Base-by-base conservation (phyloP, 2,113 vertebrate genomes). In the Sitta europaea region DNA sequence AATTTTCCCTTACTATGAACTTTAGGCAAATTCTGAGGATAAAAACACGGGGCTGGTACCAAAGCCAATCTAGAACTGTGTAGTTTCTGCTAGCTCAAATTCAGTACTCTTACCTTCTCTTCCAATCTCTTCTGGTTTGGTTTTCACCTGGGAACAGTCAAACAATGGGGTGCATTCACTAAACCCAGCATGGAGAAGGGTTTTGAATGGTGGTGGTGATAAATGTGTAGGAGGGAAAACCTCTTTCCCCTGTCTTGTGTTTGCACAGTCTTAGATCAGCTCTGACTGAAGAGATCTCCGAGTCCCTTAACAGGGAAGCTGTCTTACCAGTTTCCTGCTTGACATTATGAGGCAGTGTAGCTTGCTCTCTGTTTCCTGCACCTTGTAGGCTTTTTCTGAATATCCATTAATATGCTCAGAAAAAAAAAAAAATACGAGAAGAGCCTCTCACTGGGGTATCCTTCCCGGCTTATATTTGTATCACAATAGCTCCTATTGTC, bases 101-200 rank as follows among this genome's bases (percentile, higher is more conserved):
- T 4, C 13, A 18, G 7, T 42, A 3, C 48, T 36, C 2, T 58
- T 62, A 11, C 5, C 12, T 61, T 86, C 11, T 20, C 12, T 58
- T 33, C 11, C 9, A 23, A 35, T 83, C 8, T 54, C 11, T 48
- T 68, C 31, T 80, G 31, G 3, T 42, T 58, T 87, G n/a, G 2
- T 50, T 82, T 63, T 63, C 12, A 47, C 14, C 27, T 82, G 43
- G 14, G 57, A 86, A 29, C 14, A 47, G 8, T 10, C 35, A 42
- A 22, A 11, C 23, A 20, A 9, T 18, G 6, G 38, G 38, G 25
- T 66, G 35, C 12, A 14, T 48, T 85, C 57, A 6, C 10, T 86
- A 40, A 28, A 33, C 29, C 7, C 8, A 45, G 21, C 25, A 4
- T 2, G 13, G 55, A 33, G 28, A 10, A 59, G 2, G 2, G 1